phyloP scores from a whole-genome alignment of 1,140 invertebrate genomes.

The Drosophila pectinifera region DNA sequence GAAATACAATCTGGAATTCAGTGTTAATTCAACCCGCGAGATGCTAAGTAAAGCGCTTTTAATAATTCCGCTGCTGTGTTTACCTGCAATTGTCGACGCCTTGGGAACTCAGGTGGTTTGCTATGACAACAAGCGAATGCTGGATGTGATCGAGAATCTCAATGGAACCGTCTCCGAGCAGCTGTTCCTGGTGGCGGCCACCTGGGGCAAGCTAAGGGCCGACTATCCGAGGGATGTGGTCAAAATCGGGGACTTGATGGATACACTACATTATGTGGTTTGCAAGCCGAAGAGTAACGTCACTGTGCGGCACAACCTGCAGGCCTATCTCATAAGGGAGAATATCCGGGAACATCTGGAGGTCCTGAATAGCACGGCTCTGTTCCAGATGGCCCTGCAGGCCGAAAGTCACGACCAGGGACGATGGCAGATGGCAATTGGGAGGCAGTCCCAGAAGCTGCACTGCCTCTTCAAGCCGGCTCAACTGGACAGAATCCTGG shows the following conservation, averaged over 20 bases:
- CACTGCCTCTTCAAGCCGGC: constrained; percentile 28
- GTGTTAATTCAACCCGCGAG: constrained; percentile 21
- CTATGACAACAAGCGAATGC: constrained; percentile 41
- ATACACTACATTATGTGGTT: constrained; percentile 24
- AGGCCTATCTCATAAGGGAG: constrained; percentile 36
- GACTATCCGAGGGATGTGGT: constrained; percentile 31
- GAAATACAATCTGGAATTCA: background rate
- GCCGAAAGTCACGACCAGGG: constrained; percentile 39
- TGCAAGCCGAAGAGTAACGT: constrained; percentile 19
- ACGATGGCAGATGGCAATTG: constrained; percentile 41
- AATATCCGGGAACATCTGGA: constrained; percentile 38
- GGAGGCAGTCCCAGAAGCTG: constrained; percentile 16
- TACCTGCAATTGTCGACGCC: background rate
- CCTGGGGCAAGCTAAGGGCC: constrained; percentile 45
- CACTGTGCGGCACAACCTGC: constrained; percentile 16
- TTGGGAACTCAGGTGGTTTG: constrained; percentile 39
- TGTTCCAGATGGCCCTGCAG: constrained; percentile 26
- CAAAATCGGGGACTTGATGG: constrained; percentile 31
- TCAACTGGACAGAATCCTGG: constrained; percentile 15
- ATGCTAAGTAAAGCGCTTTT: constrained; percentile 9
- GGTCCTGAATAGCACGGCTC: constrained; percentile 21
- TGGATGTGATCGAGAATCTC: constrained; percentile 24
- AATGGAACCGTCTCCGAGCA: constrained; percentile 37
- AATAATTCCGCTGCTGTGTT: constrained; percentile 12
- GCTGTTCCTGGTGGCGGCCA: constrained; percentile 16